Percentiles rank a stretch among this genome's conserved stretches.
phyloP scores from a whole-genome alignment of 2,797 vertebrate genomes.

The Halcyon chelicuti region DNA sequence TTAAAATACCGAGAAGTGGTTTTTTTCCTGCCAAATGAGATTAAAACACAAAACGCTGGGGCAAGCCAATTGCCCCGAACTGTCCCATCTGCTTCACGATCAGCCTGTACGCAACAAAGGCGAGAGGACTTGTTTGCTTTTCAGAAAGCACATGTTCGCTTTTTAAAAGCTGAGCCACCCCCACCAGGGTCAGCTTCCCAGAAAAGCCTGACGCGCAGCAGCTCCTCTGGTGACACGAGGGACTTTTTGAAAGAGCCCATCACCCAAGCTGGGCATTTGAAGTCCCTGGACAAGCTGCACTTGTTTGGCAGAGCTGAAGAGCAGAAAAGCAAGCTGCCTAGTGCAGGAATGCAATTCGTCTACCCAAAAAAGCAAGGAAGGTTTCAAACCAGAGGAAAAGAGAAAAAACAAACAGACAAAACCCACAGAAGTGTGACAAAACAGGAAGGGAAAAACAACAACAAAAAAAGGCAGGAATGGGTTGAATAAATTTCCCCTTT shows the following conservation, averaged over 20 bases:
- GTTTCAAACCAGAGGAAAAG: not conserved
- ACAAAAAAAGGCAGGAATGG: not conserved
- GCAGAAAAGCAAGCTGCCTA: not conserved
- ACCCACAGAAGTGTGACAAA: too few relatives aligned
- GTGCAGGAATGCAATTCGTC: not conserved
- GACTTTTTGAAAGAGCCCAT: not conserved
- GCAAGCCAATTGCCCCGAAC: not conserved
- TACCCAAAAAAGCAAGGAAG: not conserved
- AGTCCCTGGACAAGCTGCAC: not conserved
- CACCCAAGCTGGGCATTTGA: not conserved
- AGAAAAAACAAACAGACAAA: too few relatives aligned
- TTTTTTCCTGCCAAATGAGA: not conserved
- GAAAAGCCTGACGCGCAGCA: not conserved
- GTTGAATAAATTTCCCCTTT: slow-evolving; percentile 55
- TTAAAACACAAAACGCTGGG: not conserved
- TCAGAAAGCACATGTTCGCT: not conserved
- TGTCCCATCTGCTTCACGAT: not conserved
- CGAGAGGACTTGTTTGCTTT: not conserved
- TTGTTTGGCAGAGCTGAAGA: not conserved
- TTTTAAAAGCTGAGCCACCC: not conserved
- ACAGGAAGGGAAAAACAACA: not conserved
- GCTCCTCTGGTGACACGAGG: not conserved
- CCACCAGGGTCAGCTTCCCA: not conserved
- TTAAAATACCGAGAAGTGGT: not conserved
- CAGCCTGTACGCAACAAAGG: not conserved